These are phyloP conservation scores for Sycon ciliatum DNA, from an alignment of 37 sponge, comb jelly and placozoan genomes.

Conservation along the genomic window DNA sequence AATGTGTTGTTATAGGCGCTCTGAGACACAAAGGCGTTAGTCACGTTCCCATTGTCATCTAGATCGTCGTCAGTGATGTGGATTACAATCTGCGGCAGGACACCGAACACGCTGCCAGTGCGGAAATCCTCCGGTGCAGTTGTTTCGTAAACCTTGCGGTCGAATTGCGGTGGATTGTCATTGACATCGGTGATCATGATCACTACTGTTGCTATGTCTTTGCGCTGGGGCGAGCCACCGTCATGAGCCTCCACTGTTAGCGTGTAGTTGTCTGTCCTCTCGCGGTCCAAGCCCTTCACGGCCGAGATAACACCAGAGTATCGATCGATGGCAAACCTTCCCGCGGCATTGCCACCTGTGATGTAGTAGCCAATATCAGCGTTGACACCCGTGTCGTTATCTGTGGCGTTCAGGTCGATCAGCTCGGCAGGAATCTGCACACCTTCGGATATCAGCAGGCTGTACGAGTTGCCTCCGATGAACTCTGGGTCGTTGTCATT, in stretches of 20 bases:
- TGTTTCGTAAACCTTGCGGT: slow-evolving; percentile 8
- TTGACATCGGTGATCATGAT: slow-evolving; percentile 50
- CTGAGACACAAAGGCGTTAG: no score
- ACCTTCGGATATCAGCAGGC: no score
- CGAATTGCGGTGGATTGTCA: slow-evolving; percentile 52
- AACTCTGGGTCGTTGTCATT: slow-evolving; percentile 32
- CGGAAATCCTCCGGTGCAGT: no score
- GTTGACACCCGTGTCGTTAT: not conserved
- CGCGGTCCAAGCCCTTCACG: slow-evolving; percentile 45
- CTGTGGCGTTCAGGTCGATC: not conserved
- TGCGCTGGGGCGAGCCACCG: slow-evolving; percentile 13
- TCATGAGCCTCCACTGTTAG: slow-evolving; percentile 47
- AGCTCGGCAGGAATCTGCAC: not conserved
- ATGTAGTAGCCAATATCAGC: not conserved
- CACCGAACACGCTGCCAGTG: no score
- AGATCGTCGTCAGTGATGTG: no score
- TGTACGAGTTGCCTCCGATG: no score
- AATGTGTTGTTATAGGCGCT: no score
- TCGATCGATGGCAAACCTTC: slow-evolving; percentile 24
- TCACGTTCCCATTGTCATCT: no score
- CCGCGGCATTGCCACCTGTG: not conserved
- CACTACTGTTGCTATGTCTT: not conserved
- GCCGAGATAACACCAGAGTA: slow-evolving; percentile 46
- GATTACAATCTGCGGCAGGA: no score
- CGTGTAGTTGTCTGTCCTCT: slow-evolving; percentile 26